Conservation (phyloP, 1,140 invertebrate species). For the Leguminivora glycinivorella region DNA sequence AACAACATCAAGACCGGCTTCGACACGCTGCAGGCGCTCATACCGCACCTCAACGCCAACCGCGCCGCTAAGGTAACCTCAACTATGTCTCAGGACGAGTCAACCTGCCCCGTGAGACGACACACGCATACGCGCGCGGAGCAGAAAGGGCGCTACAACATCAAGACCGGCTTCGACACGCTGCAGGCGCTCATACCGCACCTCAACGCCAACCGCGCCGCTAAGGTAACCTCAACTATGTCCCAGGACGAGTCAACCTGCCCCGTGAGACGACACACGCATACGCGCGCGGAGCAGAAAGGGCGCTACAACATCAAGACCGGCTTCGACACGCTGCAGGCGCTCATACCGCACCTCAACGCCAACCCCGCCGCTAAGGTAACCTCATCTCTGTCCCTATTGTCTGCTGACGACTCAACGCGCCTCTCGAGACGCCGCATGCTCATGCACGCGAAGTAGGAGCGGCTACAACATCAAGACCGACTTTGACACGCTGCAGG, state of each 20-base stretch:
- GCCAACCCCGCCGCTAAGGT: constrained; percentile 95
- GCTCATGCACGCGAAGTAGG: too few species aligned
- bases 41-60: constrained; percentile 95
- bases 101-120: too few species aligned
- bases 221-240: too few species aligned
- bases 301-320: constrained; percentile 98
- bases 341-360: constrained; percentile 94
- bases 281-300: constrained; percentile 99
- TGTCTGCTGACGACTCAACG: too few species aligned
- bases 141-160: too few species aligned
- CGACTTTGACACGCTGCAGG: constrained; percentile 96
- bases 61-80: constrained; percentile 96
- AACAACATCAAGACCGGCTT: constrained; percentile 98
- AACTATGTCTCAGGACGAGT: too few species aligned
- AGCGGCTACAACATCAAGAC: constrained; percentile 98
- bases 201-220: constrained; percentile 95
- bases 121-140: too few species aligned
- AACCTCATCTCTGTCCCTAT: too few species aligned
- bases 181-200: constrained; percentile 96
- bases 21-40: constrained; percentile 95
- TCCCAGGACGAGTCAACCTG: constrained; percentile 50
- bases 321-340: constrained; percentile 96
- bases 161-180: constrained; percentile 98
- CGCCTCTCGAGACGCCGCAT: too few species aligned
- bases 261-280: constrained; percentile 87